A percentile compares a stretch with the other conserved stretches of the same genome.
Evolutionary conservation across 1,140 invertebrate species (phyloP).

Genomic region (Trichoplusia ni): DNA sequence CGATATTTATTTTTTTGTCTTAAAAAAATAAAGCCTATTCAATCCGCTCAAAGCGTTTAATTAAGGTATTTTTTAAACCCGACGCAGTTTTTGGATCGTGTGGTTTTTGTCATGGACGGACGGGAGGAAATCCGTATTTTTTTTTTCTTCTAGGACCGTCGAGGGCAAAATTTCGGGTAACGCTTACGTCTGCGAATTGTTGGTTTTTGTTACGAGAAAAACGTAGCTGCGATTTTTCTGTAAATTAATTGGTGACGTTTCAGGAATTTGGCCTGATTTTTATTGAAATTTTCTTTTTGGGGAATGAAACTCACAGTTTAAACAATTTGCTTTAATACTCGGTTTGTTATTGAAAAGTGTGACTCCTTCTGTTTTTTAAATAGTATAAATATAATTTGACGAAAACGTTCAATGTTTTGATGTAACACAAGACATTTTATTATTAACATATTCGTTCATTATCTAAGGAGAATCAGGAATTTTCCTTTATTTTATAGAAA

Average conservation of each 20-base stretch:
- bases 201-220: not conserved
- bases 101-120: not conserved
- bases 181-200: slow-evolving; percentile 2
- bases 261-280: no score
- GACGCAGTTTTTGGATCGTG: not conserved
- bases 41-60: not conserved
- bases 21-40: not conserved
- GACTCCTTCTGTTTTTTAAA: no score
- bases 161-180: not conserved
- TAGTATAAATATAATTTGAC: no score
- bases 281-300: not conserved
- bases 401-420: not conserved
- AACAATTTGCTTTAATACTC: no score
- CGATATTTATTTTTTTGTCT: not conserved
- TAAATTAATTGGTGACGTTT: no score
- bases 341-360: no score
- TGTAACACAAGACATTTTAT: no score
- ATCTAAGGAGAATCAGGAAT: no score
- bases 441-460: no score
- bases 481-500: no score
- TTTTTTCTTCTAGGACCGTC: not conserved
- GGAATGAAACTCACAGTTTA: no score
- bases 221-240: not conserved
- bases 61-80: not conserved
- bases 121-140: not conserved